Evolutionary conservation across 2,113 vertebrate species (phyloP).

Genomic region (Brachyhypopomus occidentalis): DNA sequence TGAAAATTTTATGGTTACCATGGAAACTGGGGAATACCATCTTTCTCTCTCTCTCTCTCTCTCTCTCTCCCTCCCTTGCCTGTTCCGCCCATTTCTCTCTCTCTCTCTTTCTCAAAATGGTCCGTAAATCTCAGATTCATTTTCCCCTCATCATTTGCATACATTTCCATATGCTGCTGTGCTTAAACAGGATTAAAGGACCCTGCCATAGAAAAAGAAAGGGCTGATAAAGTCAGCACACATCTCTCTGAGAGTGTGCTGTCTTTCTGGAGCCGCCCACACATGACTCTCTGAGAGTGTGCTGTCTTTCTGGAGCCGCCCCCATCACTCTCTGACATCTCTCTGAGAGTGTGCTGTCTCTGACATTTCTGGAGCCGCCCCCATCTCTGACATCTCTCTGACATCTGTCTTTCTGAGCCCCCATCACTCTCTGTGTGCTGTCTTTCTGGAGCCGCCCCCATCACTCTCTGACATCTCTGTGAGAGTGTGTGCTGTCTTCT

Average conservation of each 20-base stretch:
- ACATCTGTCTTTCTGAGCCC: no score
- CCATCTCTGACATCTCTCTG: no score
- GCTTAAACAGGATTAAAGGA: slow-evolving; percentile 40
- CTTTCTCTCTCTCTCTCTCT: slow-evolving; percentile 43
- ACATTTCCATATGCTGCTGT: slow-evolving; percentile 34
- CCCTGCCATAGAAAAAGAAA: slow-evolving; percentile 7
- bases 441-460: no score
- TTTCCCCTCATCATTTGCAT: slow-evolving; percentile 37
- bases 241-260: slow-evolving; percentile 14
- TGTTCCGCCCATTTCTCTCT: not conserved
- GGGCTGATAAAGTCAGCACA: not conserved
- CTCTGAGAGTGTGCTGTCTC: no score
- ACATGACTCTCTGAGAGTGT: no score
- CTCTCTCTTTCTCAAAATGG: not conserved
- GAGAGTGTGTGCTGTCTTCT: no score
- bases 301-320: no score
- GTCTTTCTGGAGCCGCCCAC: slow-evolving; percentile 14
- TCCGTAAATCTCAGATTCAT: slow-evolving; percentile 27
- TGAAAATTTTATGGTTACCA: slow-evolving; percentile 66
- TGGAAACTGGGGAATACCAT: slow-evolving; percentile 76
- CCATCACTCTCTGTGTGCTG: no score
- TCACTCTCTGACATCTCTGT: no score
- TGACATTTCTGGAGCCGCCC: no score
- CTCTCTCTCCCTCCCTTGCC: slow-evolving; percentile 9
- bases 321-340: no score